Percentiles rank a stretch among this genome's conserved stretches.
These are phyloP conservation scores for Naja naja DNA, from an alignment of 2,113 vertebrate genomes.

Conservation along the genomic window DNA sequence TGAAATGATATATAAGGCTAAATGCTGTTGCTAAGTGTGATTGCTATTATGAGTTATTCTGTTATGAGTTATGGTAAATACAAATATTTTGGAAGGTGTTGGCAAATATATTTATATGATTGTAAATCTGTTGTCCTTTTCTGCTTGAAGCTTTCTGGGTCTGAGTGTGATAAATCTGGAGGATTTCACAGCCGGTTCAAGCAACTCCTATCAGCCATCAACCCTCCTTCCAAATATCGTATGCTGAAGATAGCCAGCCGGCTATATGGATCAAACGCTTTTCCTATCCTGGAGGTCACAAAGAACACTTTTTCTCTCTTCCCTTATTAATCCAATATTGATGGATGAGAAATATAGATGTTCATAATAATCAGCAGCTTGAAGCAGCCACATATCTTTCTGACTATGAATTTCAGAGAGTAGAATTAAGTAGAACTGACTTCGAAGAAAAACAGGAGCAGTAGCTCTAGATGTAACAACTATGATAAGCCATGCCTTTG, in stretches of 20 bases:
- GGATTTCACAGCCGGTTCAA: not conserved
- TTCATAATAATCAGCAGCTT: not conserved
- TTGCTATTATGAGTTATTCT: not conserved
- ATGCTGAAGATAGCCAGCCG: rapidly evolving
- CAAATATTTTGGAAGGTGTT: not conserved
- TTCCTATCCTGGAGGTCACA: not conserved
- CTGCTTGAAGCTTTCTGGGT: not conserved
- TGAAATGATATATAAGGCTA: no score
- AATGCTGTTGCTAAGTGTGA: no score
- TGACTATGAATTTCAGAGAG: not conserved
- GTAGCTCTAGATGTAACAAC: not conserved
- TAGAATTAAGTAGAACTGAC: not conserved
- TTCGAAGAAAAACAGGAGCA: not conserved
- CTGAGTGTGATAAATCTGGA: not conserved
- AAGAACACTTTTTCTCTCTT: not conserved
- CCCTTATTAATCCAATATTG: not conserved
- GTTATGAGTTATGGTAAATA: not conserved
- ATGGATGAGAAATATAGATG: not conserved
- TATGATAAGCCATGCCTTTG: not conserved
- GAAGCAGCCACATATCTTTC: not conserved
- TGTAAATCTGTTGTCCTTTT: not conserved
- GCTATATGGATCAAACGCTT: rapidly evolving
- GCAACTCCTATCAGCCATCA: not conserved
- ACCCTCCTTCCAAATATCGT: rapidly evolving
- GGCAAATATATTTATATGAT: not conserved